Conservation (phyloP, 2,113 vertebrate genomes). For the Tragulus kanchil region DNA sequence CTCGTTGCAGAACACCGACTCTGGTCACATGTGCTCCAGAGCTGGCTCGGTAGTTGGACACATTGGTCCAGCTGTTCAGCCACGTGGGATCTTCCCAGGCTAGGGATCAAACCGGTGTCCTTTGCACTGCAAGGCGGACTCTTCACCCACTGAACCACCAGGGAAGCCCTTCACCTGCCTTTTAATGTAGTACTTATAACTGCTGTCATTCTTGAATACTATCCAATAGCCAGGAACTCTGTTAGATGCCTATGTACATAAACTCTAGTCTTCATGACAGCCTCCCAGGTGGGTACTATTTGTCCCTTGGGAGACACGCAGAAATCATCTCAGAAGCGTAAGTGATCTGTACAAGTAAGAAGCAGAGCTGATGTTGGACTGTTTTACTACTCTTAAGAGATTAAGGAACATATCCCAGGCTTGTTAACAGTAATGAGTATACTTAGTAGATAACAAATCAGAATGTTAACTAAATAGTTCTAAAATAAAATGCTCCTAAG, state of each 20-base stretch:
- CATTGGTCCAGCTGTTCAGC: no score
- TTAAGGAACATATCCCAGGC: background rate
- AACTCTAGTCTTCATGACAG: background rate
- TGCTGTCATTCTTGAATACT: background rate
- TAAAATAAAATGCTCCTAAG: slow-evolving; percentile 12
- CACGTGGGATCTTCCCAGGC: no score
- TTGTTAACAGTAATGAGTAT: background rate
- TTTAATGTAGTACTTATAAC: background rate
- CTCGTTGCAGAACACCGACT: no score
- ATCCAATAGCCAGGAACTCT: background rate
- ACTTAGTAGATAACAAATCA: background rate
- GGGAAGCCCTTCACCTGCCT: no score
- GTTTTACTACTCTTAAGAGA: background rate
- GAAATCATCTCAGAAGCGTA: background rate
- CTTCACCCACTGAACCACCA: no score
- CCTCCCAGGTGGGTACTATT: background rate
- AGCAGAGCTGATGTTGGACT: background rate
- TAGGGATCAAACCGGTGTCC: no score
- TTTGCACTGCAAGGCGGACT: no score
- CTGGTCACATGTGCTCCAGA: no score
- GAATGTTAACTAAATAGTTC: background rate
- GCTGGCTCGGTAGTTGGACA: no score
- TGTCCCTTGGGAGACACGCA: background rate
- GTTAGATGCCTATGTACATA: background rate
- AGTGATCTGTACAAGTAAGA: background rate